Base-by-base conservation (phyloP, 2,888 invertebrate species). In the Gari tellinella region DNA sequence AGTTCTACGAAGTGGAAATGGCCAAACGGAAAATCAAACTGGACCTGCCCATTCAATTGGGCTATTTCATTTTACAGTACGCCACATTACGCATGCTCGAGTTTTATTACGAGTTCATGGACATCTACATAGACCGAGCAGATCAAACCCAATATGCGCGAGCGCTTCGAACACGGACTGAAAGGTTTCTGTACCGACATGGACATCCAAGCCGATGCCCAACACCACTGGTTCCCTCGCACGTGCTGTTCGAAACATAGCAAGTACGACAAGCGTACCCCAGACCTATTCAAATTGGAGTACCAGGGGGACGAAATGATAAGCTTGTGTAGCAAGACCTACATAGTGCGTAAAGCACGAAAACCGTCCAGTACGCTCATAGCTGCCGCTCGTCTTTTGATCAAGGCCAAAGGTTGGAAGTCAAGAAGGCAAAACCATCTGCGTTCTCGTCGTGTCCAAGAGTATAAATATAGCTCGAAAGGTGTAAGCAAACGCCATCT, bases 51-150 rank as follows among this genome's bases (percentile, higher is more conserved):
- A 62, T 75, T 10, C 80, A 84, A 26, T 41, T 79, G 1, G 75
- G 78, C 1, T 79, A 68, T 56, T 76, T 77, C 46, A 73, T 83
- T 7, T 60, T 78, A 25, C 77, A 82, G 43, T 75, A 79, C 43
- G 84, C 80, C 2, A 83, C 76, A 56, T 64, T 78, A 21, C 67
- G 70, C 23, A 79, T 76, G 70, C 58, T 79, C 3, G 56, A 79
- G 61, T 82, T 76, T 55, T 69, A 77, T 43, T 78, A 60, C 48
- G 80, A 82, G 41, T 76, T 62, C 21, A 55, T 76, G 65, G 76
- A 82, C 38, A 46, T 46, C 23, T 73, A 52, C 38, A 53, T 83
- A 12, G 65, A 73, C 21, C 46, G 79, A 5, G 12, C 49, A 0
- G 51, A 66, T 37, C 31, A 52, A 23, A 40, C 62, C 62, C 0